These are phyloP conservation scores for Gnathonemus longibarbis DNA, from an alignment of 2,113 vertebrate species.

Conservation along the genomic window DNA sequence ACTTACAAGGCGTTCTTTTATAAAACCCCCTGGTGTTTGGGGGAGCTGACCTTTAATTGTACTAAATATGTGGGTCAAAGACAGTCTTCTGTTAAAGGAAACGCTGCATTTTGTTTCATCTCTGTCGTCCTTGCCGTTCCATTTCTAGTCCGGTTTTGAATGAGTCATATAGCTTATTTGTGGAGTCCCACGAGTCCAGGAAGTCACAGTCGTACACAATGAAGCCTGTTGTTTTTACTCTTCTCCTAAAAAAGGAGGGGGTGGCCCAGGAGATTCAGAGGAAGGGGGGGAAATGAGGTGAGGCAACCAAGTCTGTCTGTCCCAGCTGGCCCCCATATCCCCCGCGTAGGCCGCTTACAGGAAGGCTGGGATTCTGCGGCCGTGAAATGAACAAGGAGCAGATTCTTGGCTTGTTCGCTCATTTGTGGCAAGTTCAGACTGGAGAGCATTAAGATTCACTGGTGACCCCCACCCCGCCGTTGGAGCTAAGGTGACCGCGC, in stretches of 20 bases:
- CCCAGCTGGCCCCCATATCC: conserved; percentile 25
- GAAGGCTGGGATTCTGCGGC: background rate
- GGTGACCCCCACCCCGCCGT: background rate
- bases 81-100: background rate
- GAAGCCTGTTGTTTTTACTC: conserved; percentile 51
- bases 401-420: background rate
- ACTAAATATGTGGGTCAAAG: background rate
- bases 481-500: background rate
- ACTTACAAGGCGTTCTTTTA: background rate
- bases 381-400: background rate
- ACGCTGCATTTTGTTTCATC: conserved; percentile 21
- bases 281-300: conserved; percentile 6
- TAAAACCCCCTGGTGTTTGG: background rate
- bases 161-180: conserved; percentile 34
- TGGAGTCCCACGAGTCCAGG: conserved; percentile 38
- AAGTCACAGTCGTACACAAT: conserved; percentile 51
- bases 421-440: background rate
- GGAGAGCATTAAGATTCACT: background rate
- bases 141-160: conserved; percentile 33
- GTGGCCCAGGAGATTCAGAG: background rate
- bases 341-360: conserved; percentile 1
- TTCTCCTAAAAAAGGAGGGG: conserved; percentile 12
- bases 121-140: conserved; percentile 37
- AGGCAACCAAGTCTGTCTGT: conserved; percentile 28
- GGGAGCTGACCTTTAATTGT: background rate